phyloP scores from a whole-genome alignment of 2,888 invertebrate genomes.

The Nomada hirtipes region DNA sequence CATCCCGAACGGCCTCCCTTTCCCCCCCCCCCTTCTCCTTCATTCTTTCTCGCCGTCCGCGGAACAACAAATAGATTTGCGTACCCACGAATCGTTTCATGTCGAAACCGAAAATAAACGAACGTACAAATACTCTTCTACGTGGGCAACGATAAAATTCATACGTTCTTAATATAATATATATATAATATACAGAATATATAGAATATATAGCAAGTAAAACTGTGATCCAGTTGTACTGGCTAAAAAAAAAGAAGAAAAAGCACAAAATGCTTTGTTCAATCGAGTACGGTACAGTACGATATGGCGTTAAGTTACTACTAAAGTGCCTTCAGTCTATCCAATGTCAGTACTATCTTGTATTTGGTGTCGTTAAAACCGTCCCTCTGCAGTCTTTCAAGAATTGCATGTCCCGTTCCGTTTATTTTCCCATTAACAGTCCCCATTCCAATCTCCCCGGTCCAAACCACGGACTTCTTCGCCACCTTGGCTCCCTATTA shows the following conservation, averaged over 20 bases:
- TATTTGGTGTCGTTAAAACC: constrained; percentile 85
- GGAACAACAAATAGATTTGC: constrained; percentile 2
- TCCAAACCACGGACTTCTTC: constrained; percentile 46
- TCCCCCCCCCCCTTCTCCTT: not conserved
- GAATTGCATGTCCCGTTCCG: constrained; percentile 77
- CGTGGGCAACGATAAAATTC: constrained; percentile 20
- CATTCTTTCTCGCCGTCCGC: not conserved
- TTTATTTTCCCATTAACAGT: constrained; percentile 54
- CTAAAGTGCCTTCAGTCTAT: constrained; percentile 84
- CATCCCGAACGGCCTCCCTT: not conserved
- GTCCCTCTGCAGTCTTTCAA: constrained; percentile 83
- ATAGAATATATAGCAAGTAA: constrained; percentile 40
- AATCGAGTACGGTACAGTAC: constrained; percentile 74
- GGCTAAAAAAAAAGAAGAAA: constrained; percentile 1
- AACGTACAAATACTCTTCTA: not conserved
- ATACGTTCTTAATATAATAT: constrained; percentile 25
- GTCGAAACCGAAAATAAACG: constrained; percentile 27
- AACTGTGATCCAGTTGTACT: constrained; percentile 38
- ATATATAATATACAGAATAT: constrained; percentile 42
- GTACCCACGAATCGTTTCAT: constrained; percentile 17
- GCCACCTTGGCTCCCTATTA: constrained; percentile 49
- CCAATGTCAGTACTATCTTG: constrained; percentile 85
- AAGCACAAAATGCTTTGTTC: constrained; percentile 49
- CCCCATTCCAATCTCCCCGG: constrained; percentile 9
- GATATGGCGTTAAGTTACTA: constrained; percentile 83